Conservation (phyloP, 53 echinoderm and acorn worm species). For the Paelopatides confundens region DNA sequence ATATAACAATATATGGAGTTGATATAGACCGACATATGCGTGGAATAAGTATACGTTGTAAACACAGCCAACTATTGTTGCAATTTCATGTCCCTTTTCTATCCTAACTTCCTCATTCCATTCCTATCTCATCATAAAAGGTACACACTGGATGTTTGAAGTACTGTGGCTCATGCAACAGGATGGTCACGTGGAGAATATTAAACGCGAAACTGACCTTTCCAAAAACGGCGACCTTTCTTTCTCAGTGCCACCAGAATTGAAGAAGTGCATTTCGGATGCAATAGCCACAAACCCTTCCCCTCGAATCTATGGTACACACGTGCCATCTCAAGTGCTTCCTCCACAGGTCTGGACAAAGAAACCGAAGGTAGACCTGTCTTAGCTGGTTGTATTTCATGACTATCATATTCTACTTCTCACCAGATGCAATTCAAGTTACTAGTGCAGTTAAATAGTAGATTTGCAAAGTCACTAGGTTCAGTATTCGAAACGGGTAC, state of each 20-base stretch:
- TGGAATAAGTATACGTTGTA: neutral
- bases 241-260: neutral
- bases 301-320: neutral
- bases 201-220: neutral
- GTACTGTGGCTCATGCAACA: neutral
- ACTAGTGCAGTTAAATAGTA: too few species aligned
- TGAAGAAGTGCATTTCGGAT: neutral
- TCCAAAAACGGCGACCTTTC: neutral
- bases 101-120: too few species aligned
- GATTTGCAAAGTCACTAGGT: too few species aligned
- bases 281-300: neutral
- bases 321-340: neutral
- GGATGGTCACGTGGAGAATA: conserved; percentile 8
- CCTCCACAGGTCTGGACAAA: conserved; percentile 9
- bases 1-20: too few species aligned
- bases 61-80: neutral
- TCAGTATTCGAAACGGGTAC: too few species aligned
- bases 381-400: too few species aligned
- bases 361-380: conserved; percentile 21
- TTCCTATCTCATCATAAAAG: too few species aligned
- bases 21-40: too few species aligned
- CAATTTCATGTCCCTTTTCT: too few species aligned
- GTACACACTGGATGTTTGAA: conserved; percentile 10
- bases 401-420: too few species aligned
- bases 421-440: too few species aligned